Evolutionary conservation across 2,797 vertebrate genomes (phyloP), one percentile per base, ranked within the genome.

Genomic region (Anomalospiza imberbis): DNA sequence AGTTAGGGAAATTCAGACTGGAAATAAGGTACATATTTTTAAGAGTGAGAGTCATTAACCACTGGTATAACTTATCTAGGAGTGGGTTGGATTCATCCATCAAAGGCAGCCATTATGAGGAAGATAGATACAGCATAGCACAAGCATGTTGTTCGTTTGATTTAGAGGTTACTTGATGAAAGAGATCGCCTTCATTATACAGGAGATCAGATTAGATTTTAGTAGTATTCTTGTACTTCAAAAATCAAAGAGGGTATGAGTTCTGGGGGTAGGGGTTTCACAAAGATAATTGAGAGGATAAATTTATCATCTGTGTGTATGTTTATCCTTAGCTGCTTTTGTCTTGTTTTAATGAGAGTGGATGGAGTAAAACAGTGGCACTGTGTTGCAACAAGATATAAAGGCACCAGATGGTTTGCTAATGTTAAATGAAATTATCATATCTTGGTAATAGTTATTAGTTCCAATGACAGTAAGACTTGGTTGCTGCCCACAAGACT

Each of bases 391-490:
- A 81, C 10, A 89, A 68, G 86, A 81, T 88, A 60, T 65, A 86
- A 95, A 93, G 44, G 47, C 76, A 85, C 58, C 89, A 95, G 91
- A 96, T 95, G 79, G 48, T 93, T 95, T 94, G 60, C 47, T 84
- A 91, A 85, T 85, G 70, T 72, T 89, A 93, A 95, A 93, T 89
- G 61, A 94, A 93, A 96, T 93, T 65, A 91, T 94, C 68, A 21
- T 94, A 57, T 85, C 47, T 93, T 90, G 55, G 75, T 95, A 91
- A 79, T 73, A 88, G 68, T 57, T 96, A 91, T 87, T 87, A 85
- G 74, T 74, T 85, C 65, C 73, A 86, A 34, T 90, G 85, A 86
- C 67, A 84, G 44, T 72, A 51, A 93, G 29, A 21, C 24, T 90
- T 6, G 2, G 87, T 94, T 93, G 32, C 34, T 91, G 28, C 60